These are phyloP conservation scores for Ariopsis seemanni DNA, from an alignment of 2,113 vertebrate species.

Conservation along the genomic window DNA sequence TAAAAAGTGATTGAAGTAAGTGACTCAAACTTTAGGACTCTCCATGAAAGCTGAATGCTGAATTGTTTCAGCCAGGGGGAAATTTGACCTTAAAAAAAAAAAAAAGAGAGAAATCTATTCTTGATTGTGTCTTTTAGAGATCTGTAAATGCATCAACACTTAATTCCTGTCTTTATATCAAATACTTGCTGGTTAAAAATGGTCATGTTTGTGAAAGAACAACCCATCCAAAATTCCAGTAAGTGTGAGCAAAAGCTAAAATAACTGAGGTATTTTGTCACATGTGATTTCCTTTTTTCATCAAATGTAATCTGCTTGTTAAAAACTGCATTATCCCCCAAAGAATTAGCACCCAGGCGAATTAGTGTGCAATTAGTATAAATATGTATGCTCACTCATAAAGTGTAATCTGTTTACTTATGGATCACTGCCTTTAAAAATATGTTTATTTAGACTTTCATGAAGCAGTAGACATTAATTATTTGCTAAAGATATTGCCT, in stretches of 20 bases:
- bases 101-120: neutral
- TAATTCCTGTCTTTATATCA: neutral
- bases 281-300: neutral
- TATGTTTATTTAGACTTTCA: slow-evolving; percentile 15
- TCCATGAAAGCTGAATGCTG: neutral
- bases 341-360: slow-evolving; percentile 9
- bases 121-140: neutral
- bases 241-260: neutral
- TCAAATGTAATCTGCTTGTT: neutral
- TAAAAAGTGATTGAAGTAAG: neutral
- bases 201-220: neutral
- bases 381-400: neutral
- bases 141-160: neutral
- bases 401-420: slow-evolving; percentile 27
- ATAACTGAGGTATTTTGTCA: neutral
- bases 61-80: neutral
- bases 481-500: slow-evolving; percentile 21
- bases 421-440: slow-evolving; percentile 26
- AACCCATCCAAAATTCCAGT: neutral
- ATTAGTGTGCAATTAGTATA: slow-evolving; percentile 6
- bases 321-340: neutral
- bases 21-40: neutral
- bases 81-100: neutral
- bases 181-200: neutral
- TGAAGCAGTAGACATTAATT: slow-evolving; percentile 15